phyloP scores from a whole-genome alignment of 2,797 vertebrate species.

The Centropyge bicolor region DNA sequence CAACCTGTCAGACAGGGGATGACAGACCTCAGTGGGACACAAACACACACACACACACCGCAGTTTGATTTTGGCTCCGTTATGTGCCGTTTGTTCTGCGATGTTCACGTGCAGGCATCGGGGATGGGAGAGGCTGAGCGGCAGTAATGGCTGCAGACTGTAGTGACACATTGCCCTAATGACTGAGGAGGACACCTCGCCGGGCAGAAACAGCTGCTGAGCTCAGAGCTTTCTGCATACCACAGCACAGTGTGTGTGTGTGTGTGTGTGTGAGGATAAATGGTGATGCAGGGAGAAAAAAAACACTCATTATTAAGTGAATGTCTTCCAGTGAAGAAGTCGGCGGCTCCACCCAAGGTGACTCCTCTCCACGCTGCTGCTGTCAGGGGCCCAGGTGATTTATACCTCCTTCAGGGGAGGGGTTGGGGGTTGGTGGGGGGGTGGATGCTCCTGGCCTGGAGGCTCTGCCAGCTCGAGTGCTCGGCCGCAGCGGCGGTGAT shows the following conservation, averaged over 20 bases:
- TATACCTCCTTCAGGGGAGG: constrained; percentile 52
- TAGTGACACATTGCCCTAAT: constrained; percentile 37
- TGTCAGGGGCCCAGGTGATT: constrained; percentile 68
- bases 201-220: constrained; percentile 38
- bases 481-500: constrained; percentile 40
- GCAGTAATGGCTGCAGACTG: constrained; percentile 38
- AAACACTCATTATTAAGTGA: constrained; percentile 46
- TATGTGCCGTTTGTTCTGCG: constrained; percentile 35
- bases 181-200: constrained; percentile 36
- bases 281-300: constrained; percentile 30
- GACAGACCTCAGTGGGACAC: constrained; percentile 22
- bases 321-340: constrained; percentile 44
- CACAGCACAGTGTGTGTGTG: neutral
- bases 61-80: constrained; percentile 27
- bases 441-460: constrained; percentile 33
- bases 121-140: constrained; percentile 1
- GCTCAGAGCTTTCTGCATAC: constrained; percentile 20
- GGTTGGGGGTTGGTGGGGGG: neutral
- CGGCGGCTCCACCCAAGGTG: constrained; percentile 70
- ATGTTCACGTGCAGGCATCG: constrained; percentile 12
- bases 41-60: neutral
- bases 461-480: constrained; percentile 37
- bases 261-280: constrained; percentile 35
- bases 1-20: constrained; percentile 54
- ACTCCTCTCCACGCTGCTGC: constrained; percentile 58